These are phyloP conservation scores for Leistus spinibarbis DNA, from an alignment of 2,888 invertebrate species.

Conservation along the genomic window DNA sequence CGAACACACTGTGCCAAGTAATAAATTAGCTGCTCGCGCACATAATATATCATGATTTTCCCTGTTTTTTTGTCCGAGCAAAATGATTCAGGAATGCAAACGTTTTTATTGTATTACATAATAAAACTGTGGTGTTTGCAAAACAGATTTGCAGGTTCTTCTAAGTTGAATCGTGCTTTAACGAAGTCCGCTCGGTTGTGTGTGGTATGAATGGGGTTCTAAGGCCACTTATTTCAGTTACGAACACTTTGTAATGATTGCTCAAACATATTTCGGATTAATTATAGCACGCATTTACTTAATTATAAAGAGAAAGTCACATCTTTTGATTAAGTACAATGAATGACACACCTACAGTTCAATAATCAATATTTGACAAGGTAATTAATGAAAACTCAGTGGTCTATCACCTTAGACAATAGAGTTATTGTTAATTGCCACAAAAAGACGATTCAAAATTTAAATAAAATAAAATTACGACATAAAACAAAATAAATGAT, in stretches of 20 bases:
- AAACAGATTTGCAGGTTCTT: no score
- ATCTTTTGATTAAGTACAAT: neutral
- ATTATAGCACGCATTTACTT: neutral
- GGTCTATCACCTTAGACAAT: neutral
- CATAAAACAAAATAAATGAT: neutral
- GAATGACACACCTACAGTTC: neutral
- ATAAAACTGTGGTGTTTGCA: no score
- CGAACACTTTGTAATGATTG: neutral
- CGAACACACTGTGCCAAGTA: neutral
- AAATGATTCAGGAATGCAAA: no score
- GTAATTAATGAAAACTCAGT: neutral
- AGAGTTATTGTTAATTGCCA: neutral
- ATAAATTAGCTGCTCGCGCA: neutral
- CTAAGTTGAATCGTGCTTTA: no score
- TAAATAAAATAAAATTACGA: neutral
- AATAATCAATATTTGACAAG: neutral
- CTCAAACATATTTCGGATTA: no score
- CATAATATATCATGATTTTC: constrained; percentile 1
- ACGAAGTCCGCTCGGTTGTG: no score
- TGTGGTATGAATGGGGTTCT: no score
- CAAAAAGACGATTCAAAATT: neutral
- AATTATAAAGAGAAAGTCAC: neutral
- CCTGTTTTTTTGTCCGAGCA: neutral
- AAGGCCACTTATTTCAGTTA: no score
- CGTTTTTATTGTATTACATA: no score